Evolutionary conservation across 2,888 invertebrate genomes (phyloP).

Genomic region (Oscheius sp.): DNA sequence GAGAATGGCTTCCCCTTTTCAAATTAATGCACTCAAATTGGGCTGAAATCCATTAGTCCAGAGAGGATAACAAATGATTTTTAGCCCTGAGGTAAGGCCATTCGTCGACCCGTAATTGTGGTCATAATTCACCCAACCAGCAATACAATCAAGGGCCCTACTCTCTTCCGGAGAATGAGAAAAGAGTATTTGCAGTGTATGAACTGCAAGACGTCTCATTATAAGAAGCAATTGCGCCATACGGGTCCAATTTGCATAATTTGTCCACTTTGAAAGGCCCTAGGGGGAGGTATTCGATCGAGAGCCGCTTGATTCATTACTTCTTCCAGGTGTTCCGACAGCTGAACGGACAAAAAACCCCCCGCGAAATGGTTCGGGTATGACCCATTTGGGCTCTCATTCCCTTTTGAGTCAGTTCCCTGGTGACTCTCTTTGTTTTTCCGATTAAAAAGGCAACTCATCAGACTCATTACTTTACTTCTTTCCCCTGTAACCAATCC

Average conservation of each 20-base stretch:
- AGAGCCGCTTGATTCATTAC: not conserved
- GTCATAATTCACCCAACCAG: conserved; percentile 14
- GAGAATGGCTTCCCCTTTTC: not conserved
- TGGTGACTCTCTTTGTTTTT: too few species aligned
- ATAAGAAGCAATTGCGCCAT: conserved; percentile 24
- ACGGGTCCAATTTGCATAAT: conserved; percentile 27
- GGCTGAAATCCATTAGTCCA: conserved; percentile 16
- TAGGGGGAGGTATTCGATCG: not conserved
- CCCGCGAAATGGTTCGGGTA: too few species aligned
- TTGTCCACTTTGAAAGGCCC: not conserved
- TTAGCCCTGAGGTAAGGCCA: too few species aligned
- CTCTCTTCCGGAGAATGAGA: not conserved
- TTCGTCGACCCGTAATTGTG: not conserved
- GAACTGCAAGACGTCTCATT: conserved; percentile 5
- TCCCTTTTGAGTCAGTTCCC: too few species aligned
- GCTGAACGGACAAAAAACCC: too few species aligned
- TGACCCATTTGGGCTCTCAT: too few species aligned
- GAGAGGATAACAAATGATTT: conserved; percentile 18
- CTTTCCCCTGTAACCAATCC: too few species aligned
- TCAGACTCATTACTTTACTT: not conserved
- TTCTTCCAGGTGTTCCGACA: conserved; percentile 5
- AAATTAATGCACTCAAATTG: conserved; percentile 3
- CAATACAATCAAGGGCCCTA: not conserved
- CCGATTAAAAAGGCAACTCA: too few species aligned
- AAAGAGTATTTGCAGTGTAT: not conserved